Evolutionary conservation across 2,888 invertebrate genomes (phyloP).

Genomic region (Trachelus tabidus): DNA sequence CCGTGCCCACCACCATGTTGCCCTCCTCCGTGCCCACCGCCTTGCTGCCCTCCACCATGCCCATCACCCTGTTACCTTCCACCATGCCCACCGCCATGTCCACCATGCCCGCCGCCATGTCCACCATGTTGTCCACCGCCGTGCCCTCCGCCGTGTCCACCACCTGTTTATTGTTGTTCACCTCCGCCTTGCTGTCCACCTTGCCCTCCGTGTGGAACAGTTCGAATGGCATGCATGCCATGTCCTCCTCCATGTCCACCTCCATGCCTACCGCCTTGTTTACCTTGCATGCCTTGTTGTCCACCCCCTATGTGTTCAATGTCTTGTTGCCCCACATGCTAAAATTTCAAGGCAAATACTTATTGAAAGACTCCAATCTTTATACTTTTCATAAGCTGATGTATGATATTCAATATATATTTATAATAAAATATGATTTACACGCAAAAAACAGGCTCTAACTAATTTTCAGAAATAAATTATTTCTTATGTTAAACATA

Average conservation of each 20-base stretch:
- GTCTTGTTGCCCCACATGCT: slow-evolving; percentile 16
- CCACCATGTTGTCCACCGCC: slow-evolving; percentile 1
- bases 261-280: slow-evolving; percentile 14
- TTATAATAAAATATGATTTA: too few species aligned
- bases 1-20: slow-evolving; percentile 35
- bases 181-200: slow-evolving; percentile 13
- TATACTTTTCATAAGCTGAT: too few species aligned
- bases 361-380: too few species aligned
- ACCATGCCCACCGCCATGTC: slow-evolving; percentile 49
- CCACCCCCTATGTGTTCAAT: slow-evolving; percentile 14
- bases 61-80: slow-evolving; percentile 58
- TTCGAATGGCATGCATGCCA: slow-evolving; percentile 8
- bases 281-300: slow-evolving; percentile 15
- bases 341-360: too few species aligned
- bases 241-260: slow-evolving; percentile 22
- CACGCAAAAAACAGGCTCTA: too few species aligned
- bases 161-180: slow-evolving; percentile 4
- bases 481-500: too few species aligned
- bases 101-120: slow-evolving; percentile 37
- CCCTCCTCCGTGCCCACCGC: slow-evolving; percentile 16
- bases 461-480: too few species aligned
- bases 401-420: too few species aligned
- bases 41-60: slow-evolving; percentile 17
- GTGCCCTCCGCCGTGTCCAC: slow-evolving; percentile 13
- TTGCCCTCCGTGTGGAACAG: slow-evolving; percentile 20